Evolutionary conservation across 2,113 vertebrate genomes (phyloP).

Genomic region (Fulmarus glacialis): DNA sequence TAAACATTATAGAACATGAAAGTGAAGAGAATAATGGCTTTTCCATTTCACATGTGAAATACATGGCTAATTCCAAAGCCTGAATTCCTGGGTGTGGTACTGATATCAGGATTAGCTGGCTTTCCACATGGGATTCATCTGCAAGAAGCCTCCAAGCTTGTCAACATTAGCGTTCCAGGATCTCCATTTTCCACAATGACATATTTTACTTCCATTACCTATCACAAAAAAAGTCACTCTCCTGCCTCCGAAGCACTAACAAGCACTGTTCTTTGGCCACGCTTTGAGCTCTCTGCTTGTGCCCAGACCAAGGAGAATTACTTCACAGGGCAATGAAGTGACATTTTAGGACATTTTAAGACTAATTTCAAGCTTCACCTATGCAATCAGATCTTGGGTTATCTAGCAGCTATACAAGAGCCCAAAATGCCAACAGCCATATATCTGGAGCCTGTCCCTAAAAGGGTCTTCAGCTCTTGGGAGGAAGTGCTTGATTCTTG

Average conservation of each 20-base stretch:
- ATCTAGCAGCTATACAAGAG: background rate
- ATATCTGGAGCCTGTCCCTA: background rate
- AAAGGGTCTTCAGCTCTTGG: background rate
- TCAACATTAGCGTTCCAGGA: background rate
- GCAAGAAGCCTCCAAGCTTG: background rate
- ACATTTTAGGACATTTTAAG: background rate
- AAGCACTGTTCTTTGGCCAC: background rate
- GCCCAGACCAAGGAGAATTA: background rate
- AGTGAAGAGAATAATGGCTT: background rate
- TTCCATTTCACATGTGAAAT: background rate
- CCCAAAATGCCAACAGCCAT: background rate
- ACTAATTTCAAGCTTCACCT: background rate
- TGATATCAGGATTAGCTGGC: background rate
- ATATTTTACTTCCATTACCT: background rate
- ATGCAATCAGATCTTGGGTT: background rate
- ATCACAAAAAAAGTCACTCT: background rate
- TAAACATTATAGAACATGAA: background rate
- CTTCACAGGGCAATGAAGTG: background rate
- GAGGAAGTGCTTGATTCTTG: background rate
- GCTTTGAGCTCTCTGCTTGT: background rate
- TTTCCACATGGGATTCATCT: background rate
- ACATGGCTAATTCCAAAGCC: background rate
- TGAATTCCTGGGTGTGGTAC: background rate
- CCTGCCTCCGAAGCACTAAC: background rate
- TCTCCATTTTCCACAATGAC: background rate